Conservation (phyloP, 2,888 invertebrate species). For the Xestia ashworthii region DNA sequence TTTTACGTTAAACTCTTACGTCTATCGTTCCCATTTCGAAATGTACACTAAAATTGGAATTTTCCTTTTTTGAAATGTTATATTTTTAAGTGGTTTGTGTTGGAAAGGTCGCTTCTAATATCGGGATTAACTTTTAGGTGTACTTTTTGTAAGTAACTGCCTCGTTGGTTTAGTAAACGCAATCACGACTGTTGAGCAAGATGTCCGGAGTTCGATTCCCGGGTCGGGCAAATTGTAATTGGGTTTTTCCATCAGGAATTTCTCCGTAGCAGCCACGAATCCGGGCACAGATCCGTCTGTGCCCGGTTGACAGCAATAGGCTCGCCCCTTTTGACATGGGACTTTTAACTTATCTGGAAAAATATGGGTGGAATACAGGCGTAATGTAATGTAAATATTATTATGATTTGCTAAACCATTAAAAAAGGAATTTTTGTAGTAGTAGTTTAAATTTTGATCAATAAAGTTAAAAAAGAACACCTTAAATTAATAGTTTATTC, state of each 20-base stretch:
- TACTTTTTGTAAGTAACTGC: conserved; percentile 22
- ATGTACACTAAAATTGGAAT: conserved; percentile 57
- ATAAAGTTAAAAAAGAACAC: background rate
- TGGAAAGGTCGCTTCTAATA: conserved; percentile 26
- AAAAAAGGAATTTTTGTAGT: background rate
- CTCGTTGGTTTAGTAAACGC: no score
- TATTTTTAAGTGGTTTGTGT: conserved; percentile 46
- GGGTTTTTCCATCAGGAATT: no score
- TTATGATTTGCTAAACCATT: background rate
- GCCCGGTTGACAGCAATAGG: no score
- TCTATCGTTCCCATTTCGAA: conserved; percentile 40
- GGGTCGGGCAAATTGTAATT: no score
- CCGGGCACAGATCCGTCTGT: no score
- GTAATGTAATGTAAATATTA: no score
- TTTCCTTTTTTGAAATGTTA: conserved; percentile 54
- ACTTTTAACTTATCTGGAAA: no score
- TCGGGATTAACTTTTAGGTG: conserved; percentile 35
- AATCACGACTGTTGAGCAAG: no score
- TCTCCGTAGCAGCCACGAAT: no score
- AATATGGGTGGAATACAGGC: no score
- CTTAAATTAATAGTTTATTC: background rate
- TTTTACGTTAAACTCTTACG: conserved; percentile 65
- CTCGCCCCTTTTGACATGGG: no score
- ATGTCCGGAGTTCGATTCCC: no score
- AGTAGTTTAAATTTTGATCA: background rate